phyloP scores from a whole-genome alignment of 1,140 invertebrate species.

The Zaprionus camerounensis region DNA sequence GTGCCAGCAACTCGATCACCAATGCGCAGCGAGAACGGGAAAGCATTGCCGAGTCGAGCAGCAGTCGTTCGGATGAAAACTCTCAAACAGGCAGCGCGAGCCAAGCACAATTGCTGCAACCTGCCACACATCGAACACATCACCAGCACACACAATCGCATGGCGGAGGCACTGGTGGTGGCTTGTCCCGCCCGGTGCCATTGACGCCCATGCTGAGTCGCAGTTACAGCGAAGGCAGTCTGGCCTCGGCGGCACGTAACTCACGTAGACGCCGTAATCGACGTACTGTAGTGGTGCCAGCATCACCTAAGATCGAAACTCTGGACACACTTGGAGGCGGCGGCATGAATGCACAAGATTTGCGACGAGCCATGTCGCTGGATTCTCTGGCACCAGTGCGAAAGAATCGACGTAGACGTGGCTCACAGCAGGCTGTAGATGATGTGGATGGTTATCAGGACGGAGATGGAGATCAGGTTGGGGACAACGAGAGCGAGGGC shows the following conservation, averaged over 20 bases:
- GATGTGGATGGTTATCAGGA: constrained; percentile 63
- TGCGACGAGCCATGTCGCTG: constrained; percentile 78
- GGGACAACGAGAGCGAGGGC: constrained; percentile 69
- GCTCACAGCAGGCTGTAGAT: constrained; percentile 46
- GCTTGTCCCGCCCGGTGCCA: constrained; percentile 49
- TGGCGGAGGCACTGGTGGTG: constrained; percentile 40
- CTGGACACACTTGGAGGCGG: constrained; percentile 8
- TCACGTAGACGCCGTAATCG: constrained; percentile 64
- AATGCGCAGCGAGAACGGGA: constrained; percentile 52
- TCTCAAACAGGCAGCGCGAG: constrained; percentile 55
- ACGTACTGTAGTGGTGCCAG: constrained; percentile 15
- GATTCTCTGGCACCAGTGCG: constrained; percentile 72
- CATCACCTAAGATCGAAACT: constrained; percentile 43
- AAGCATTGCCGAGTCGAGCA: constrained; percentile 64
- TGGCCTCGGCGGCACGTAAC: constrained; percentile 79
- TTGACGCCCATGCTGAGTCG: constrained; percentile 84
- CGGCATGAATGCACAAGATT: constrained; percentile 43
- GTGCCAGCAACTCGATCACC: constrained; percentile 10
- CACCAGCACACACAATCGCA: constrained; percentile 74
- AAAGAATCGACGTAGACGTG: constrained; percentile 35
- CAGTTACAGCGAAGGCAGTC: constrained; percentile 86
- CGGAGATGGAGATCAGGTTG: constrained; percentile 48
- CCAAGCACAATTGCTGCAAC: constrained; percentile 29
- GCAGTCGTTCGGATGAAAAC: constrained; percentile 76
- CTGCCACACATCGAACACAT: constrained; percentile 46